Evolutionary conservation across 2,113 vertebrate species (phyloP).

Genomic region (Phylloscopus whistleri): DNA sequence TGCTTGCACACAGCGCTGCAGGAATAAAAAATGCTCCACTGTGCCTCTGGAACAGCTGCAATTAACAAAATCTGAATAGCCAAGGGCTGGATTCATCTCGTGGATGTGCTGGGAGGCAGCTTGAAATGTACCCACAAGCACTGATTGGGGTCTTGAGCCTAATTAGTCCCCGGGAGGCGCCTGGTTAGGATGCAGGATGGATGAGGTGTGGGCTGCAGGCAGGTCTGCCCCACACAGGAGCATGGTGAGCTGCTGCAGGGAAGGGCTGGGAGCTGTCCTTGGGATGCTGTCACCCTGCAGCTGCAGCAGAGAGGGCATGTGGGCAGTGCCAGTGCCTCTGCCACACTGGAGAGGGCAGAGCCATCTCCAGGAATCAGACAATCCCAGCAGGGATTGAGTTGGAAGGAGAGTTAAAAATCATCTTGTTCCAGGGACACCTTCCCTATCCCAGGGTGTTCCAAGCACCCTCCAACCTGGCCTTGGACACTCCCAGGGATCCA

Average conservation of each 20-base stretch:
- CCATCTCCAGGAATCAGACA: not conserved
- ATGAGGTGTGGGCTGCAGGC: not conserved
- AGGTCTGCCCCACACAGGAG: not conserved
- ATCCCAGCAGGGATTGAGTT: not conserved
- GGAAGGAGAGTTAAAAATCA: not conserved
- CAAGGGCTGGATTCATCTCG: not conserved
- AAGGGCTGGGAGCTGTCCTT: not conserved
- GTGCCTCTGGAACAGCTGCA: constrained; percentile 28
- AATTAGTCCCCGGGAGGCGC: not conserved
- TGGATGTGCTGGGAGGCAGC: not conserved
- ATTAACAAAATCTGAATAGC: constrained; percentile 11
- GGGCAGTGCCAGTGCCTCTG: not conserved
- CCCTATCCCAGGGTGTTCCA: rapidly evolving
- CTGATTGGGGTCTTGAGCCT: not conserved
- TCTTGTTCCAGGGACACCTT: not conserved
- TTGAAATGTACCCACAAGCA: not conserved
- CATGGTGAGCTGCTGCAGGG: rapidly evolving
- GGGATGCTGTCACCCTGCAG: not conserved
- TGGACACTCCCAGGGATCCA: rapidly evolving
- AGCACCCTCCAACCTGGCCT: rapidly evolving
- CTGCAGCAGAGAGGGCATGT: rapidly evolving
- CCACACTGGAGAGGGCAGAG: not conserved
- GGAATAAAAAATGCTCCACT: not conserved
- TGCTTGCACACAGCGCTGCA: constrained; percentile 22
- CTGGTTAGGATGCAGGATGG: not conserved